Evolutionary conservation across 2,888 invertebrate species (phyloP), one percentile per base, ranked within the genome.

Genomic region (Caenorhabditis sinica): DNA sequence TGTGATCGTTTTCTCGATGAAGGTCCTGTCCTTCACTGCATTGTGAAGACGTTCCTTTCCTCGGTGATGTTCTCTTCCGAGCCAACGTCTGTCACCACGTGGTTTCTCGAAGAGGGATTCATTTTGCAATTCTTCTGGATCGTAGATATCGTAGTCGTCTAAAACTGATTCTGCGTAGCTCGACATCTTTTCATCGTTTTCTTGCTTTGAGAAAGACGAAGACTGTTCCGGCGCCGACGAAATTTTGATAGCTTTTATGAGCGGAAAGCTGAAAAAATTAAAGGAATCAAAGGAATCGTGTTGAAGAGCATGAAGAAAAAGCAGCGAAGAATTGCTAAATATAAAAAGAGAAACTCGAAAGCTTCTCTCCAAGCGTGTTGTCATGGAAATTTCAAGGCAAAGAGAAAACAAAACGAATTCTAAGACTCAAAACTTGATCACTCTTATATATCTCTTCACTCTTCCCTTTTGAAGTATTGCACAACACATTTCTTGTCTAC

Each of bases 41-140:
- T 79, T 61, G 56, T 65, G 53, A 30, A 79, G 71, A 15, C 23
- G 43, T 56, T 79, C 69, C 25, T 79, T 79, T 20, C 79, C 79
- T 28, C 43, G 9, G 36, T 79, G 79, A 33, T 56, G 63, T 15
- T 65, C 20, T 56, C 40, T 79, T 30, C 79, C 79, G 17, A 71
- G 65, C 71, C 79, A 79, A 13, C 79, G 36, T 13, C 63, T 43
- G 3, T 79, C 56, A 43, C 79, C 79, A 79, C 79, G 79, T 72
- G 71, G 79, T 45, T 72, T 79, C 28, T 79, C 79, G 40, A 79
- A 71, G 23, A 77, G 23, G 8, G 20, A 20, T 11, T 53, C 33
- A 2, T 43, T 63, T 17, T n/a, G 25, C 17, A 65, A 20, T 30
- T 65, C 45, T 45, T 71, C 53, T 0, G 56, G 56, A 56, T 60